A percentile compares a stretch with the other conserved stretches of the same genome.
These are phyloP conservation scores for Meloidogyne floridensis DNA, from an alignment of 1,140 invertebrate species.

Conservation along the genomic window DNA sequence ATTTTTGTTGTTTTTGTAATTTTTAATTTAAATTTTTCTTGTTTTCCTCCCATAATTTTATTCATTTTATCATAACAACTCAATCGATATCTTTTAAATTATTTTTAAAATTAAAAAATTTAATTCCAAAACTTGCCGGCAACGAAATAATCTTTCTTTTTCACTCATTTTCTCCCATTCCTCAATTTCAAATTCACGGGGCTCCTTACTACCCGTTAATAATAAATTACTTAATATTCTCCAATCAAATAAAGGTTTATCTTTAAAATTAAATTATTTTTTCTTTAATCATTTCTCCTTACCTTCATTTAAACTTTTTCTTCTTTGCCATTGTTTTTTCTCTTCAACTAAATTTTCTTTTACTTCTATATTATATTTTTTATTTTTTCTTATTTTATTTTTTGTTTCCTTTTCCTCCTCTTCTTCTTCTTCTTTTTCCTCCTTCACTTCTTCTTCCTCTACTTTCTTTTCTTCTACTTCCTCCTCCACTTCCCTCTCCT, in stretches of 20 bases:
- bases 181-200: background rate
- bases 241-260: background rate
- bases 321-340: constrained; percentile 13
- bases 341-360: background rate
- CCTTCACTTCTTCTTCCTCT: background rate
- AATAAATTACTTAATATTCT: constrained; percentile 10
- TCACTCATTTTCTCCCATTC: background rate
- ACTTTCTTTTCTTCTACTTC: background rate
- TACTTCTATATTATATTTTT: constrained; percentile 5
- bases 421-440: background rate
- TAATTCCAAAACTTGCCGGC: background rate
- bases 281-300: background rate
- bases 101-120: background rate
- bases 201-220: background rate
- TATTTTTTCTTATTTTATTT: constrained; percentile 8
- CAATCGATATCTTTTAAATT: constrained; percentile 6
- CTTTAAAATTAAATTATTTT: constrained; percentile 7
- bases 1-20: background rate
- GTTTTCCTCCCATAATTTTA: background rate
- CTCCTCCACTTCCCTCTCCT: background rate
- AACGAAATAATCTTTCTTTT: background rate
- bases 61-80: constrained; percentile 10
- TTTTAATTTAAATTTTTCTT: background rate
- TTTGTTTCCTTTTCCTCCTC: background rate
- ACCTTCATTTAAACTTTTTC: background rate